Base-by-base conservation (phyloP, 2,797 vertebrate genomes). In the Gobionotothen gibberifrons region DNA sequence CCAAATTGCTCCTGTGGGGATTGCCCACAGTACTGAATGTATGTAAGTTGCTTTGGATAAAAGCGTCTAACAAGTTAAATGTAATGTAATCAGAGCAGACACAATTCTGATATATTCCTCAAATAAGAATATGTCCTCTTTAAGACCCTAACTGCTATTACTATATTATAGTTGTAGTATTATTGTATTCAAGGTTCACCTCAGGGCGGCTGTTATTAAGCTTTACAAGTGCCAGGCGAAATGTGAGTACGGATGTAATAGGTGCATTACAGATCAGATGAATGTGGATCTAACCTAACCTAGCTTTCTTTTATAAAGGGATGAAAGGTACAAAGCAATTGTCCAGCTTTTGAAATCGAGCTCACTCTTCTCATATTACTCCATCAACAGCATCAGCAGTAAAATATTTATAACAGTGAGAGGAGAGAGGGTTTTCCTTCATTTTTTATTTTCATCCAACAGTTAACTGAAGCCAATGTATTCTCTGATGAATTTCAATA, bases 401-500 rank as follows among this genome's bases (percentile, higher is more conserved):
- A 73, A 87, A 89, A 80, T 82, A 82, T 87, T 85, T 83, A 82
- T 64, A 83, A 62, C 63, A 40, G 62, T 52, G 26, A 49, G 76
- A 69, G 79, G 48, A 63, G 40, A 75, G 63, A 76, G 51, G 56
- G 74, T 76, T 69, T 76, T 15, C 17, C 22, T 67, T 72, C 48
- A 2, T 54, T 78, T 71, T 43, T 21, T 52, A 69, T 75, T 81
- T 75, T 59, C n/a, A 69, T 70, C 49, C 43, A 36, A 10, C 42
- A 61, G 52, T 60, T 56, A 72, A 49, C 64, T 57, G 9, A 49
- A 36, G 54, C 21, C 11, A 4, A 0, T 3, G 63, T 6, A 69
- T 49, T 76, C 69, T 43, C 55, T 39, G 49, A 8, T 67, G 3
- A 72, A 76, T 48, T 21, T 59, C 49, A 42, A 36, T 22, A 69